These are phyloP conservation scores for Benitochromis conjunctus DNA, from an alignment of 2,113 vertebrate genomes.

Conservation along the genomic window DNA sequence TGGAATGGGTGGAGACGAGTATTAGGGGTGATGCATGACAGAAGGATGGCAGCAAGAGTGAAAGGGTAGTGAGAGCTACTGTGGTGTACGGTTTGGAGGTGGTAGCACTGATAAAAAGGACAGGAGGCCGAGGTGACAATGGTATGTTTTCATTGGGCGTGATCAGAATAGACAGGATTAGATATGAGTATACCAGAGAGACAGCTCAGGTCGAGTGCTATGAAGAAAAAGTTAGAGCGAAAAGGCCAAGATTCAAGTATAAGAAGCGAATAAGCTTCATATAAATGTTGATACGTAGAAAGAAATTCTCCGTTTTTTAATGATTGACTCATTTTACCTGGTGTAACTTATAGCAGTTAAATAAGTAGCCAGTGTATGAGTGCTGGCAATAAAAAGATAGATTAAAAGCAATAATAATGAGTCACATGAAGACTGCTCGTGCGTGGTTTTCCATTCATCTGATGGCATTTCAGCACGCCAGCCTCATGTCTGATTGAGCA, in stretches of 20 bases:
- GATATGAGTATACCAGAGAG: background rate
- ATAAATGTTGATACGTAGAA: background rate
- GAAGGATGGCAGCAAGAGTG: background rate
- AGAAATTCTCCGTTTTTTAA: background rate
- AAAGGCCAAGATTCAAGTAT: background rate
- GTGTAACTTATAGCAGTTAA: background rate
- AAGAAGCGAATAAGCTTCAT: background rate
- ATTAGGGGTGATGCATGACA: background rate
- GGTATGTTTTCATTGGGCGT: background rate
- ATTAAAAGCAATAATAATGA: background rate
- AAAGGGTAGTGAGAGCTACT: background rate
- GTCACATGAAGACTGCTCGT: background rate
- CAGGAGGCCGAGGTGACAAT: background rate
- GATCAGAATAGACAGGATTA: background rate
- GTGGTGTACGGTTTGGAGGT: background rate
- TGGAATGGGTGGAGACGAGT: background rate
- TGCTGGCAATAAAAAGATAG: background rate
- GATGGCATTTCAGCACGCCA: background rate
- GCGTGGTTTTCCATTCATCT: background rate
- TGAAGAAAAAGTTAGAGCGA: background rate
- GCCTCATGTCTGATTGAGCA: background rate
- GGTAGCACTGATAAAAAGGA: background rate
- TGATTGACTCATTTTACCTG: background rate
- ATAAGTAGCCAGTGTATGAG: background rate
- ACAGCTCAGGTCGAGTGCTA: background rate